Evolutionary conservation across 92 coral and sea anemone species (phyloP), one percentile per base, ranked within the genome.

Genomic region (Metridium senile): DNA sequence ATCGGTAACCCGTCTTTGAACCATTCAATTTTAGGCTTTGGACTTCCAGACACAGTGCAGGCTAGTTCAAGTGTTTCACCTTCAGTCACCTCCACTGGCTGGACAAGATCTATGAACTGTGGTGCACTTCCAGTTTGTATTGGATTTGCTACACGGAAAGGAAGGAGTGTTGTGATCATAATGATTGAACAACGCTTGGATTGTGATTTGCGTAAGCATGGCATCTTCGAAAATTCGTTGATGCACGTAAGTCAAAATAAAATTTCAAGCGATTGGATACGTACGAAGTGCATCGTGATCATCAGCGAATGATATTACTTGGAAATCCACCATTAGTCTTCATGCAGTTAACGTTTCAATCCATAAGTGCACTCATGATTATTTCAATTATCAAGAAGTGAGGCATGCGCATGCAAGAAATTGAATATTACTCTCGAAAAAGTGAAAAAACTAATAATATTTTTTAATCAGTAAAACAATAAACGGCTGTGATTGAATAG

Each of bases 1-100:
- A 94, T 26, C 6, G 89, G 93, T 11, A 84, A 74, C 27, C 93
- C 98, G 74, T 91, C 93, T 85, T 94, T 94, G 81, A 62, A 87
- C 98, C 98, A 94, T 67, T 94, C 90, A 20, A 94, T 81, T 11
- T 77, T 73, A 34, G 90, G 86, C 47, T 76, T 84, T 26, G 94
- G 92, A 26, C 85, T 72, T 23, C 94, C 97, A 66, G 70, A 78
- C 11, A 86, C 91, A 1, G 77, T 74, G 58, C 98, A 93, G 68
- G 80, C 86, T 65, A 93, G 79, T 17, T 86, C 79, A 26, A 82
- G 82, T 21, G 90, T 86, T 71, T 89, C 87, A 22, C 90, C 94
- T 72, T 91, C 91, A 23, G 77, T 84, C 18, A 87, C 93, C 63
- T 80, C 88, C 33, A 85, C 84, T 26, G 93, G 87, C 69, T 88